A percentile compares a stretch with the other conserved stretches of the same genome.
phyloP scores from a whole-genome alignment of 2,797 vertebrate genomes.

The Galago senegalensis region DNA sequence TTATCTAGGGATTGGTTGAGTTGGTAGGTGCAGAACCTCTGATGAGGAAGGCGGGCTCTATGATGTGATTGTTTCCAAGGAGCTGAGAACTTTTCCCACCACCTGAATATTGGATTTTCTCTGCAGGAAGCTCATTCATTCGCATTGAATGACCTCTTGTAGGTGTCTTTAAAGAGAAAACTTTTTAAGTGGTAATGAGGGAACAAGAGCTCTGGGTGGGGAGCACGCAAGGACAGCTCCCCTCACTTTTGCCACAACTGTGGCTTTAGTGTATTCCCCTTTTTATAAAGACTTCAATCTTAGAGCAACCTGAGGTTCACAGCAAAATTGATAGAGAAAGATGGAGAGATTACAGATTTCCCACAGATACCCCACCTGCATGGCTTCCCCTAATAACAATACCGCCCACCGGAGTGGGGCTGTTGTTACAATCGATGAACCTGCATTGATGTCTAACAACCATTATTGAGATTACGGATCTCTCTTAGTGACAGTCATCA shows the following conservation, averaged over 20 bases:
- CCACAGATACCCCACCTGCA: too few species aligned
- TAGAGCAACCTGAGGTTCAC: background rate
- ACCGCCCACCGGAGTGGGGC: background rate
- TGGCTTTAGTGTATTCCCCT: background rate
- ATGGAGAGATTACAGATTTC: background rate
- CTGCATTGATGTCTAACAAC: background rate
- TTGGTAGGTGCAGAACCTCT: background rate
- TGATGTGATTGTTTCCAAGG: background rate
- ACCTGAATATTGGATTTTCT: background rate
- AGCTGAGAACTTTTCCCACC: background rate
- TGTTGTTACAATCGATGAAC: background rate
- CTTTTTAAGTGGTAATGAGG: background rate
- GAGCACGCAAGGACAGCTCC: background rate
- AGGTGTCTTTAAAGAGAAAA: background rate
- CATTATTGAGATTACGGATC: background rate
- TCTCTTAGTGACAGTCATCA: background rate
- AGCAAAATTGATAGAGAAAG: background rate
- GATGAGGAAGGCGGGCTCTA: background rate
- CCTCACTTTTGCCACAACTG: background rate
- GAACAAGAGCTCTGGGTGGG: background rate
- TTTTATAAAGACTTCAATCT: background rate
- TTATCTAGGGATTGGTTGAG: background rate
- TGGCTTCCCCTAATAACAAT: background rate
- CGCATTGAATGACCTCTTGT: background rate
- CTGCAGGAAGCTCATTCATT: background rate